Evolutionary conservation across 2,797 vertebrate species (phyloP), one percentile per base, ranked within the genome.

Genomic region (Crenichthys baileyi): DNA sequence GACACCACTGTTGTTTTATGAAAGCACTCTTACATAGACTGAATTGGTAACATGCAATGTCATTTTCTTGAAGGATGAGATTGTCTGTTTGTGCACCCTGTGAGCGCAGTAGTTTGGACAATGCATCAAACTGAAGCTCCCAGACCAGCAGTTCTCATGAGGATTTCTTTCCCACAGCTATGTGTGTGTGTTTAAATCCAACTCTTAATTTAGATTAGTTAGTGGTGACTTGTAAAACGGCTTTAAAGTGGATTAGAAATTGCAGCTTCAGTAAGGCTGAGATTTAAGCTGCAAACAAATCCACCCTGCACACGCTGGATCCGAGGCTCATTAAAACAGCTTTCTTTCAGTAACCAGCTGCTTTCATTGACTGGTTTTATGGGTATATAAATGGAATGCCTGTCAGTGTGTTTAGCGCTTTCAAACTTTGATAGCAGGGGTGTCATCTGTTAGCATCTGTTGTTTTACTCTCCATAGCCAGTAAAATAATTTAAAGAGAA

Each of bases 281-380:
- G 73, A 81, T 56, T 48, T 51, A 2, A 22, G 44, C 56, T 84
- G 41, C 50, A 85, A 55, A 80, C 83, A 63, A 29, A 85, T 50
- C 22, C 80, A 72, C 29, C 53, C 16, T 78, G 85, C 82, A 82
- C 44, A 16, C 63, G 79, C 73, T 78, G 60, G 26, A 80, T 77
- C 55, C n/a, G 78, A 81, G 71, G 81, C 72, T 73, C 70, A 70
- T 86, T 87, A 85, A 90, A 91, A 89, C 68, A 0, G 2, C 36
- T 78, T 91, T 92, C 67, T 90, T 88, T 83, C 76, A 79, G 72
- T 89, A 89, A 90, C 89, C 88, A 88, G 81, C 80, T 84, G 83
- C 79, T 88, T 91, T 89, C 85, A 90, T 90, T 90, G 79, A 92
- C 80, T 88, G 2, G 73, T 53, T 93, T 93, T 91, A 92, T 91